These are phyloP conservation scores for Ginglymostoma cirratum DNA, from an alignment of 2,113 vertebrate species.

Conservation along the genomic window DNA sequence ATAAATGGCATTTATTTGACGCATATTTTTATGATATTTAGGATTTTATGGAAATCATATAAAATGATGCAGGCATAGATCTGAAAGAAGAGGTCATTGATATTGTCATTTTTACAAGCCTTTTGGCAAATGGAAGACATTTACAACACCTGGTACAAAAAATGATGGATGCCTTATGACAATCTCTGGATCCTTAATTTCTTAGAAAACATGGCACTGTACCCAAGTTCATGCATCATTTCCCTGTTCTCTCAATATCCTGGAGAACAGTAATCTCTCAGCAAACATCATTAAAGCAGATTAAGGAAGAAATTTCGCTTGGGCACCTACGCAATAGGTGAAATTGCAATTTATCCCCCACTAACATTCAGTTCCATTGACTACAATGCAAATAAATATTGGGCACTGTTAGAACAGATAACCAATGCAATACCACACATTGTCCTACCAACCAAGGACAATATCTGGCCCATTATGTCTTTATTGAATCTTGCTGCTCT, in stretches of 20 bases:
- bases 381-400: not conserved
- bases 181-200: not conserved
- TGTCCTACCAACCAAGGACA: not conserved
- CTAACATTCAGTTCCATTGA: not conserved
- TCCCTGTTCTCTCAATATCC: not conserved
- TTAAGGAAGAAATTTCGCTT: not conserved
- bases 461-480: not conserved
- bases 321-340: not conserved
- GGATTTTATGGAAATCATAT: not conserved
- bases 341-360: not conserved
- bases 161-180: not conserved
- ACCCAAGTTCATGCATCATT: not conserved
- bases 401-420: not conserved
- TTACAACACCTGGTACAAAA: not conserved
- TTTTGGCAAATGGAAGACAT: not conserved
- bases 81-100: not conserved
- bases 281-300: not conserved
- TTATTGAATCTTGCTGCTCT: not conserved
- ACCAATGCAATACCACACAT: not conserved
- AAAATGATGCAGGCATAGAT: not conserved
- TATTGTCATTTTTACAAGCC: not conserved
- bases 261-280: not conserved
- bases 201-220: not conserved
- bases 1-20: not conserved
- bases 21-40: not conserved